Evolutionary conservation across 2,888 invertebrate genomes (phyloP).

Genomic region (Drosophila anomelani): DNA sequence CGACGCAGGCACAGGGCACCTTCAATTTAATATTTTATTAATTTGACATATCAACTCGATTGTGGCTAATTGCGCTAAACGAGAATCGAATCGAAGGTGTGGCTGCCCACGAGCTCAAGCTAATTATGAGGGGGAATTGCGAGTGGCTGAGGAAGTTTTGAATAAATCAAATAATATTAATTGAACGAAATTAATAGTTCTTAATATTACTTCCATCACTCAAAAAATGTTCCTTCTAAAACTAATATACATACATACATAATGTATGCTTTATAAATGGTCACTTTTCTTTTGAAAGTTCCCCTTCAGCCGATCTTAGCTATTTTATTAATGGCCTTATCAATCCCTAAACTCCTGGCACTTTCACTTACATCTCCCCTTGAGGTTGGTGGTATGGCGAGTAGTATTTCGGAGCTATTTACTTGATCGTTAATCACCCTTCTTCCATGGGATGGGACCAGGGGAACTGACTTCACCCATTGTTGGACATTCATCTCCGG

Average conservation of each 20-base stretch:
- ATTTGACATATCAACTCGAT: conserved; percentile 84
- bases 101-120: conserved; percentile 48
- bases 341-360: not conserved
- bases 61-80: conserved; percentile 85
- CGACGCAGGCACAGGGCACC: conserved; percentile 56
- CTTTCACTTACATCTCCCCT: conserved; percentile 18
- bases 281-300: not conserved
- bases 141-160: conserved; percentile 4
- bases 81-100: conserved; percentile 61
- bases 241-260: not conserved
- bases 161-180: conserved; percentile 10
- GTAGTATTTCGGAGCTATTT: conserved; percentile 14
- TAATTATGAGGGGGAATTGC: conserved; percentile 53
- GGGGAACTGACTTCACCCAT: conserved; percentile 32
- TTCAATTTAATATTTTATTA: conserved; percentile 81
- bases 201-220: no score
- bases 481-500: conserved; percentile 59
- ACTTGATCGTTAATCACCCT: conserved; percentile 47
- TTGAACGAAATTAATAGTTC: not conserved
- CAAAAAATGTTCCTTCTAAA: not conserved
- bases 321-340: conserved; percentile 7
- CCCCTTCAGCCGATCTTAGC: not conserved
- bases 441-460: conserved; percentile 8
- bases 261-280: not conserved
- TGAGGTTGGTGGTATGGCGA: not conserved